Base-by-base conservation (phyloP, 2,113 vertebrate genomes). In the Mobula hypostoma region DNA sequence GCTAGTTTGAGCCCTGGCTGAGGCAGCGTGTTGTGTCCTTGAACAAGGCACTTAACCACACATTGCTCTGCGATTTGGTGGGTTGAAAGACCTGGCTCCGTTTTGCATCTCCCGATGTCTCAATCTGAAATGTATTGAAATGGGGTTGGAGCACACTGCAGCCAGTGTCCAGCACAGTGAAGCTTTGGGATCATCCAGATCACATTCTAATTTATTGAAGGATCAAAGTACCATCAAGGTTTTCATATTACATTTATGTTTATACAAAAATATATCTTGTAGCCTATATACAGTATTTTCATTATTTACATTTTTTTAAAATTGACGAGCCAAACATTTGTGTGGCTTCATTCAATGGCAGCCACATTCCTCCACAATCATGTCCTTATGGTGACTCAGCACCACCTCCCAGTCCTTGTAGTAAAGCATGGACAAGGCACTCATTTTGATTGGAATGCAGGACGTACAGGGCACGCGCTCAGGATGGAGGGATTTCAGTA, bases 391-490 rank as follows among this genome's bases (percentile, higher is more conserved):
- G 94, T 99, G 98, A 0, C 97, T 96, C 94, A 98, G 94, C 0
- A 97, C 96, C 7, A 98, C 93, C 7, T 97, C 97, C 0, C 97
- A 97, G 0, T 95, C 97, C 95, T 98, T 98, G 0, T 98, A 98
- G 96, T 99, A 99, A 70, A 99, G 96, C 98, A 99, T 99, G 95
- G 98, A 98, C 29, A 98, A 97, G 0, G 98, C 95, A 85, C 97
- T 97, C 96, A 98, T 97, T 94, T 95, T 97, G 0, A 97, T 96
- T 0, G 98, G 98, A 32, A 97, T 97, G n/a, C 98, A 99, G 82
- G 96, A 96, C 0, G 97, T 96, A 0, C 97, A 98, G 0, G 96
- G 96, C 80, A 97, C 97, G 0, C 95, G 96, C 36, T 96, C 96
- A 11, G 98, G 98, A 8, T 98, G 97, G 95, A 98, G 97, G 80